Conservation (phyloP, 2,797 vertebrate species). For the Epinephelus awoara region DNA sequence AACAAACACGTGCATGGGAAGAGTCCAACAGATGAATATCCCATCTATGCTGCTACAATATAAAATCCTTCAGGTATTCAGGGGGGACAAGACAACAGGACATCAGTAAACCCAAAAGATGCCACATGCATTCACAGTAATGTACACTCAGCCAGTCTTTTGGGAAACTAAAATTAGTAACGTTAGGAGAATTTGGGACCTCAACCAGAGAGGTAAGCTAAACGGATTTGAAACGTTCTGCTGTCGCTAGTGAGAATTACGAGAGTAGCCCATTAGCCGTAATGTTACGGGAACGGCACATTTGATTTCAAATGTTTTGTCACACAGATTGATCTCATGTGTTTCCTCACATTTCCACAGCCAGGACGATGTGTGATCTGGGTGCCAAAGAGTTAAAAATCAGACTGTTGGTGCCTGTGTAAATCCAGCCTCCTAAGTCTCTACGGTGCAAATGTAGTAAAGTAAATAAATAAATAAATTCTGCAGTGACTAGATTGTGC, state of each 20-base stretch:
- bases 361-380: slow-evolving; percentile 64
- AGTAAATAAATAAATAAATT: slow-evolving; percentile 18
- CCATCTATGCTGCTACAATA: slow-evolving; percentile 71
- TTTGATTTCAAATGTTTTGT: slow-evolving; percentile 56
- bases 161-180: slow-evolving; percentile 15
- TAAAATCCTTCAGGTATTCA: slow-evolving; percentile 63
- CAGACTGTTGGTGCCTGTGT: slow-evolving; percentile 70
- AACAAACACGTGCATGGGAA: slow-evolving; percentile 48
- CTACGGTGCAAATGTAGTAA: slow-evolving; percentile 61
- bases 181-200: slow-evolving; percentile 15
- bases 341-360: slow-evolving; percentile 52
- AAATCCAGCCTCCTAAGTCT: slow-evolving; percentile 67
- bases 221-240: slow-evolving; percentile 42
- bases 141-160: slow-evolving; percentile 34
- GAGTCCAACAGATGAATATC: slow-evolving; percentile 56
- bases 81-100: slow-evolving; percentile 36
- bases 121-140: slow-evolving; percentile 39
- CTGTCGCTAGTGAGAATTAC: slow-evolving; percentile 22
- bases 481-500: slow-evolving; percentile 51
- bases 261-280: slow-evolving; percentile 18
- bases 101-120: slow-evolving; percentile 43
- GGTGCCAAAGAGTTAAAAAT: slow-evolving; percentile 79
- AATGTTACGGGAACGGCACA: not conserved
- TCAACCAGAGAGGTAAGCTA: slow-evolving; percentile 50
- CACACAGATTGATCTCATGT: slow-evolving; percentile 53